Base-by-base conservation (phyloP, 2,797 vertebrate species). In the Sibirionetta formosa region DNA sequence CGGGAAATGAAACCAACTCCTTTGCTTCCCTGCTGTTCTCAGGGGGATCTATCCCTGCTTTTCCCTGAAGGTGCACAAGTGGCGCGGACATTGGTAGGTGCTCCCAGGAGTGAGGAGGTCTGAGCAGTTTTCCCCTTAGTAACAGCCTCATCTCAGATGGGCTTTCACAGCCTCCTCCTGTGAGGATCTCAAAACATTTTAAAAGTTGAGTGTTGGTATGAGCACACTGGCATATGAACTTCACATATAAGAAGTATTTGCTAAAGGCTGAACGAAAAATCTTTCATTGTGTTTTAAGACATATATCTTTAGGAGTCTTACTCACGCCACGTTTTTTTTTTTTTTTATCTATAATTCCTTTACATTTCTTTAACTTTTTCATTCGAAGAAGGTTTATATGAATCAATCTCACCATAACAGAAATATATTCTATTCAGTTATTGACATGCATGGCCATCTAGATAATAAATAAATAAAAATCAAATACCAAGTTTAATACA, bases 21-120 rank as follows among this genome's bases (percentile, higher is more conserved):
- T 89, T 65, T 38, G 36, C 19, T 42, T 1, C 9, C 13, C 31
- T 61, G 15, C 23, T 64, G 11, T 22, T 70, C 33, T 64, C 82
- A 66, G 51, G 50, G 48, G 23, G 48, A 3, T 70, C 1, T 16
- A 31, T 44, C 14, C 50, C 26, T 27, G 8, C 15, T 42, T 65
- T 65, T 64, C 33, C 58, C 70, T 42, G n/a, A 70, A 68, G 26
- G 11, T 14, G 2, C 15, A 31, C 5, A n/a, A 27, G 3, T 61
- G 5, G 40, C 48, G 13, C 3, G 10, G 19, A 17, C 27, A 75
- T 68, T 24, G 56, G 4, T 0, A 0, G 2, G 8, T 19, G 4
- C 27, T 60, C 44, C 33, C 54, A 20, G 22, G 12, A 9, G 29
- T 31, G 20, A 29, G 13, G 36, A 40, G 31, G 31, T 19, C 36